Conservation (phyloP, 1,140 invertebrate genomes). For the Pachypeltis micranthus region DNA sequence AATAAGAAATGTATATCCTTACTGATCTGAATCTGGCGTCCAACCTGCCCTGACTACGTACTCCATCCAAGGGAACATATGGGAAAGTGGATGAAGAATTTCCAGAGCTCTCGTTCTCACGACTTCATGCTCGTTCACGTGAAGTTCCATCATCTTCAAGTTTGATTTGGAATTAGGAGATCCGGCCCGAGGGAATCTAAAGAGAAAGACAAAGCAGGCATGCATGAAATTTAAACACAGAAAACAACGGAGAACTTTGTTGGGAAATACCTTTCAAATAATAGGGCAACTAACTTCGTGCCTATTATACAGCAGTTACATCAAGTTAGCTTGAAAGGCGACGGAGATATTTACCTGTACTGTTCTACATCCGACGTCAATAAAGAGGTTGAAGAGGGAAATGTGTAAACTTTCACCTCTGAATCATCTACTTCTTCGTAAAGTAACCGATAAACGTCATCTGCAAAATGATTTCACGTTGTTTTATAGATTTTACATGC, state of each 20-base stretch:
- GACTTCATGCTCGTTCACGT: conserved; percentile 52
- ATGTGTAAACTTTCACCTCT: conserved; percentile 81
- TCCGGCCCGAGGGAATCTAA: conserved; percentile 79
- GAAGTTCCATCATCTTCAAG: conserved; percentile 79
- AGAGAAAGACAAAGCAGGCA: no score
- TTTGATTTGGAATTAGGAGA: conserved; percentile 79
- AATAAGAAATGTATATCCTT: not conserved
- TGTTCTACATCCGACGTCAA: conserved; percentile 66
- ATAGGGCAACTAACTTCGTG: no score
- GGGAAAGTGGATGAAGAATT: conserved; percentile 55
- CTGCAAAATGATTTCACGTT: no score
- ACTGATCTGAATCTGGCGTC: conserved; percentile 56
- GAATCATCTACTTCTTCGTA: conserved; percentile 95
- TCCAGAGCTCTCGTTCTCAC: conserved; percentile 53
- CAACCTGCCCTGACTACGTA: conserved; percentile 89
- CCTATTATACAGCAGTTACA: not conserved
- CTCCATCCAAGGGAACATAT: conserved; percentile 81
- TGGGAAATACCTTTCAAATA: not conserved
- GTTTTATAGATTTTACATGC: no score
- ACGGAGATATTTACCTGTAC: conserved; percentile 40
- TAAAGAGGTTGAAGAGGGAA: conserved; percentile 64
- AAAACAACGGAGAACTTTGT: not conserved
- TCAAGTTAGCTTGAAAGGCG: not conserved
- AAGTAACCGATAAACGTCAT: conserved; percentile 73
- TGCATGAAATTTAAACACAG: not conserved